Percentiles rank a stretch among this genome's conserved stretches.
Evolutionary conservation across 1,140 invertebrate species (phyloP).

Genomic region (Camponotus floridanus): DNA sequence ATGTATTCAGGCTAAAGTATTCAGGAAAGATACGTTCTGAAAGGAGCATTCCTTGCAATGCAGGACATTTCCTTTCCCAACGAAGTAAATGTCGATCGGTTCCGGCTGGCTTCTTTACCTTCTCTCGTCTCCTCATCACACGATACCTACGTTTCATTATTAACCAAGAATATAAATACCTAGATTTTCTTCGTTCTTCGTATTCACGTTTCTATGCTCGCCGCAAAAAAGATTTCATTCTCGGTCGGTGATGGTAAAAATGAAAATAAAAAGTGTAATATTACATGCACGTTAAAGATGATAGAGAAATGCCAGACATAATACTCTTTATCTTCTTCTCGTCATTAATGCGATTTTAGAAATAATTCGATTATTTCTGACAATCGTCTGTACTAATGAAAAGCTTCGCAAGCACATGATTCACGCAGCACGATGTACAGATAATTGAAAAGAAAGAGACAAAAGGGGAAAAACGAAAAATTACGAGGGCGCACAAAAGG

Average conservation of each 20-base stretch:
- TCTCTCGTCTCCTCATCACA: background rate
- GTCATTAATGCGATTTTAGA: slow-evolving; percentile 68
- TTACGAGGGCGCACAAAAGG: background rate
- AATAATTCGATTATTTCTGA: slow-evolving; percentile 70
- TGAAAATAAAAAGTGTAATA: no score
- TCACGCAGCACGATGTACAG: slow-evolving; percentile 29
- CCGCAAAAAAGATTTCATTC: slow-evolving; percentile 36
- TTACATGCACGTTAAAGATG: background rate
- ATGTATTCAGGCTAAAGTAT: slow-evolving; percentile 53
- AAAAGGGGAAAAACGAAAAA: background rate
- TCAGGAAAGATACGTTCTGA: slow-evolving; percentile 50
- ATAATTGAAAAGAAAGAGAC: slow-evolving; percentile 59
- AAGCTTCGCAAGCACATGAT: background rate
- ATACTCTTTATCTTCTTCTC: slow-evolving; percentile 75
- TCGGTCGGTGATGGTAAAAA: background rate
- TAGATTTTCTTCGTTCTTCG: slow-evolving; percentile 55
- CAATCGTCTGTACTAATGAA: slow-evolving; percentile 62
- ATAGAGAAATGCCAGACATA: slow-evolving; percentile 56
- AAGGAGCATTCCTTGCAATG: slow-evolving; percentile 55
- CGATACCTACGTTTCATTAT: slow-evolving; percentile 45
- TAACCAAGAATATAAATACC: slow-evolving; percentile 70
- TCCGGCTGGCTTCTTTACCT: background rate
- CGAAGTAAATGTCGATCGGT: slow-evolving; percentile 66
- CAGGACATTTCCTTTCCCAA: slow-evolving; percentile 69
- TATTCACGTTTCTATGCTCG: slow-evolving; percentile 18